These are phyloP conservation scores for Yponomeuta plumbellus DNA, from an alignment of 2,888 invertebrate species.

Conservation along the genomic window DNA sequence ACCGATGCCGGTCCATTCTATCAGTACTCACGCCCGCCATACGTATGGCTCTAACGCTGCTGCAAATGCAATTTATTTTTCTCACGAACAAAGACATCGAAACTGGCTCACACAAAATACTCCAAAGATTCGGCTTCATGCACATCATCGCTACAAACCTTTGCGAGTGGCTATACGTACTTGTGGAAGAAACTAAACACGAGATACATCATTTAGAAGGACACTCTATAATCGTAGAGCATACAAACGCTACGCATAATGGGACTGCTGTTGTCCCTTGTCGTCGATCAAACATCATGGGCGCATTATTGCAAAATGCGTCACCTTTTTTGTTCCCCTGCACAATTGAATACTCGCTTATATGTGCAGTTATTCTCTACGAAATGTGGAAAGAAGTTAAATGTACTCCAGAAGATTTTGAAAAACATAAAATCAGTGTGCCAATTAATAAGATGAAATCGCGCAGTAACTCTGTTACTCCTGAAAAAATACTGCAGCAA, in stretches of 20 bases:
- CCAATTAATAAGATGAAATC: conserved; percentile 48
- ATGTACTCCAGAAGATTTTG: conserved; percentile 67
- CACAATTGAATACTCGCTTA: conserved; percentile 92
- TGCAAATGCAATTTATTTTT: conserved; percentile 96
- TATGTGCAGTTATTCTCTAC: conserved; percentile 91
- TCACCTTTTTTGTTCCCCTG: conserved; percentile 92
- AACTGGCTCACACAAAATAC: conserved; percentile 79
- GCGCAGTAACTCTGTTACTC: conserved; percentile 67
- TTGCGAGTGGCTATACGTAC: conserved; percentile 93
- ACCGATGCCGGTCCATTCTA: conserved; percentile 79
- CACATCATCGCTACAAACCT: conserved; percentile 95
- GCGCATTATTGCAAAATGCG: conserved; percentile 80
- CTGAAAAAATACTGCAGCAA: conserved; percentile 70
- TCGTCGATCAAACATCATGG: conserved; percentile 81
- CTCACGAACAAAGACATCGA: conserved; percentile 85
- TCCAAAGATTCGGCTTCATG: conserved; percentile 94
- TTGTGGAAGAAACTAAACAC: conserved; percentile 92
- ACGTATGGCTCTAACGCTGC: conserved; percentile 88
- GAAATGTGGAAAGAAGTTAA: conserved; percentile 93
- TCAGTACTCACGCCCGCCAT: conserved; percentile 88
- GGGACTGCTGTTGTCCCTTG: conserved; percentile 53
- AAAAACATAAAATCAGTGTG: conserved; percentile 38
- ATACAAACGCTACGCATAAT: conserved; percentile 31
- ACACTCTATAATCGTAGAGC: conserved; percentile 45
- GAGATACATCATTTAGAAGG: conserved; percentile 84